These are phyloP conservation scores for Brachirus orientalis DNA, from an alignment of 2,113 vertebrate genomes.

Conservation along the genomic window DNA sequence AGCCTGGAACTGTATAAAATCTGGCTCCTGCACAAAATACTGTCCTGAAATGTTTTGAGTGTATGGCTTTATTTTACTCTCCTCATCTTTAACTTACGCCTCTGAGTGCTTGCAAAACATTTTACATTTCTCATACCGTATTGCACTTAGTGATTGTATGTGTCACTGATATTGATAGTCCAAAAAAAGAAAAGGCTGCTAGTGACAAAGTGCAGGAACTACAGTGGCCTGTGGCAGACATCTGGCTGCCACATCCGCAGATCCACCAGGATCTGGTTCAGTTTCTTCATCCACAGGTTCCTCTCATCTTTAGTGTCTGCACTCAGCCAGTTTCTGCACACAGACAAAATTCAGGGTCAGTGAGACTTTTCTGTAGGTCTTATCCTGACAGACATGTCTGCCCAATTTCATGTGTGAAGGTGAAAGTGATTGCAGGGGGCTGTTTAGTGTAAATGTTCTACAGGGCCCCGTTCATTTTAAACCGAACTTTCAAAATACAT, in stretches of 20 bases:
- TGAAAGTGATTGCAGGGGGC: too few species aligned
- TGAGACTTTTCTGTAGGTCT: too few species aligned
- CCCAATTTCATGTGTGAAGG: too few species aligned
- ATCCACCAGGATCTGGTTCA: conserved; percentile 94
- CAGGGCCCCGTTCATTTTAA: too few species aligned
- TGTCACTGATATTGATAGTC: conserved; percentile 31
- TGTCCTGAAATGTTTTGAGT: conserved; percentile 51
- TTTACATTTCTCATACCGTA: conserved; percentile 52
- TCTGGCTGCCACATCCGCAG: conserved; percentile 97
- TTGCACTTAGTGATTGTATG: conserved; percentile 71
- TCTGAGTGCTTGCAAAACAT: conserved; percentile 13
- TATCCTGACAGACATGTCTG: neutral
- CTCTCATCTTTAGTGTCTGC: conserved; percentile 97
- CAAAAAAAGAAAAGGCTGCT: neutral
- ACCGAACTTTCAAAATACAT: too few species aligned
- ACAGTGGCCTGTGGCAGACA: conserved; percentile 87
- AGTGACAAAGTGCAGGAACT: conserved; percentile 28
- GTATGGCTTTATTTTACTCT: conserved; percentile 68
- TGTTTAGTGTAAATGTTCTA: too few species aligned
- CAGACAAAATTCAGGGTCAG: neutral
- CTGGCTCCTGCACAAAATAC: conserved; percentile 36
- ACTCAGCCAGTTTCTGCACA: conserved; percentile 94
- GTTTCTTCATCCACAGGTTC: conserved; percentile 95
- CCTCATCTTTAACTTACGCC: conserved; percentile 12
- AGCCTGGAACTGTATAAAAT: conserved; percentile 26